Base-by-base conservation (phyloP, 2,888 invertebrate genomes). In the Ametastegia equiseti region DNA sequence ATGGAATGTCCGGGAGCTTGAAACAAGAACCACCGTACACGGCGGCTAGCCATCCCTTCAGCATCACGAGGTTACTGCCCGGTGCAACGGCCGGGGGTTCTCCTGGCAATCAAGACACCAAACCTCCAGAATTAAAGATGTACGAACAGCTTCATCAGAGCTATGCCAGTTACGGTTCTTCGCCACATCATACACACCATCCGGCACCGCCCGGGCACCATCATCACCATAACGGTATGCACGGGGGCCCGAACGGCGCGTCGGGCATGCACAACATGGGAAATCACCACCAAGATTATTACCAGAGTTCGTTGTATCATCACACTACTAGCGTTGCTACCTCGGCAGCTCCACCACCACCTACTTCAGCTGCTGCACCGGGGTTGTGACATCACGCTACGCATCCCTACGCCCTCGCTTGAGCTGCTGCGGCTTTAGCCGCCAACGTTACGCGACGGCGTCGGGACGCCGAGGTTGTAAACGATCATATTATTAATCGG, bases 51-150 rank as follows among this genome's bases (percentile, higher is more conserved):
- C 98, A 98, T 91, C 98, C 98, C 33, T 98, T 98, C 93, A 97
- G 97, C 92, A 98, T 98, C 92, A 98, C 97, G 88, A 96, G 98
- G 92, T 94, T 98, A 90, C 94, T 98, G 89, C 98, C 98, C 80
- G 95, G 96, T 79, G 97, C 97, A 92, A 96, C 96, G 85, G 97
- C 97, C 92, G 94, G 88, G 0, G 88, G 88, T 2, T 90, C 91
- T 0, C 90, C 91, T 0, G 89, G 89, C 6, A 85, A 87, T 1
- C 90, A 89, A 30, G 91, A 91, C 71, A 89, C 89, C 57, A 91
- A 91, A 63, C 91, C 91, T 0, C 89, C 97, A 85, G 98, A 98
- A 92, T 95, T 97, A 88, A 98, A 97, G 93, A 97, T 98, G 97
- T 98, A 98, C 93, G 97, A 97, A 90, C 97, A 96, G 93, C 94